phyloP scores from a whole-genome alignment of 2,797 vertebrate species.

The Cuculus canorus region DNA sequence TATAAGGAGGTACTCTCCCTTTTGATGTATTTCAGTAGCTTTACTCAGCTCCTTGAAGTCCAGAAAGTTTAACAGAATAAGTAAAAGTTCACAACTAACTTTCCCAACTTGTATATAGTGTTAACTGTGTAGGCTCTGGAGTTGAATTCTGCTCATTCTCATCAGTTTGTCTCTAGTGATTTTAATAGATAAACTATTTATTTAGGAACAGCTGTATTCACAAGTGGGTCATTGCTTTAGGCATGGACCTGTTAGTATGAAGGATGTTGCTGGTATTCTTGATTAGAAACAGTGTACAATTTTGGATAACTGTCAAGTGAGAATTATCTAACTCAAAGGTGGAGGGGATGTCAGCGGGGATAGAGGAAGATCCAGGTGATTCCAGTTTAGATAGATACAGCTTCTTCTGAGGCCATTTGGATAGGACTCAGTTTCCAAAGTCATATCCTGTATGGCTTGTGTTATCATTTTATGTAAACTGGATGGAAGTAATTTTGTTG shows the following conservation, averaged over 20 bases:
- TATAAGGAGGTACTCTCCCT: neutral
- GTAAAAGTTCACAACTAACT: neutral
- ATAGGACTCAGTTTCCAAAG: neutral
- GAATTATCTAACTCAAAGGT: neutral
- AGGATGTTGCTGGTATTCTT: neutral
- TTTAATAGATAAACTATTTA: neutral
- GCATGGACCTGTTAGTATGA: neutral
- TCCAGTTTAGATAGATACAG: neutral
- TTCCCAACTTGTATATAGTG: neutral
- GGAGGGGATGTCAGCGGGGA: neutral
- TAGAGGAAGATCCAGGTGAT: slow-evolving; percentile 2
- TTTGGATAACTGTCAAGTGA: neutral
- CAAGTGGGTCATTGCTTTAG: slow-evolving; percentile 5
- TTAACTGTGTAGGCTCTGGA: neutral
- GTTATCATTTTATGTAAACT: neutral
- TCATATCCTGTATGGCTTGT: neutral
- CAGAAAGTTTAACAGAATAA: neutral
- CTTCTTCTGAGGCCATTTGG: neutral
- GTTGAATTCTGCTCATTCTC: slow-evolving; percentile 6
- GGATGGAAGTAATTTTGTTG: neutral
- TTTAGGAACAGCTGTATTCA: slow-evolving; percentile 15
- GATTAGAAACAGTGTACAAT: neutral
- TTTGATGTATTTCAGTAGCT: neutral
- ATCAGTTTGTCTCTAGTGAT: neutral
- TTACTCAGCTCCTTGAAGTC: neutral